phyloP scores from a whole-genome alignment of 2,888 invertebrate species.

The Drosophila formosana region DNA sequence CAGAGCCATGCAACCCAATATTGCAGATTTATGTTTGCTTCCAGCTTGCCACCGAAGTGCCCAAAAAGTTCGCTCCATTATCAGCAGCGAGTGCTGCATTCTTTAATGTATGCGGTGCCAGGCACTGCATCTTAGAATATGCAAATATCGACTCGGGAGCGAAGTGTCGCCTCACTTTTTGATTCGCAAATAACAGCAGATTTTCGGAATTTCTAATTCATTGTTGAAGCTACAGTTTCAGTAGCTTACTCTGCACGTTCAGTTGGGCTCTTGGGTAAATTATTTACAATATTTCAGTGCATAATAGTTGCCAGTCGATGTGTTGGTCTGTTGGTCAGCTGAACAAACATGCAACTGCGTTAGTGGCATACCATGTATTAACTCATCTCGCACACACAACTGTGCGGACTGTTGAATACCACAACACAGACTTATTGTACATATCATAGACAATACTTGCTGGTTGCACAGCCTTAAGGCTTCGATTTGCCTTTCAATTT shows the following conservation, averaged over 20 bases:
- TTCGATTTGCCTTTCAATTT: constrained; percentile 31
- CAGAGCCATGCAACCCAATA: constrained; percentile 11
- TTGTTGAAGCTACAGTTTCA: background rate
- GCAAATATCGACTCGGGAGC: background rate
- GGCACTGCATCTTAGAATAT: constrained; percentile 6
- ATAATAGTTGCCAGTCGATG: background rate
- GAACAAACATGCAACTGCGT: constrained; percentile 21
- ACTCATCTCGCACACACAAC: constrained; percentile 8
- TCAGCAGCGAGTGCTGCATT: background rate
- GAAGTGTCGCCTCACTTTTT: background rate
- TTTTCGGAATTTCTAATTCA: constrained; percentile 16
- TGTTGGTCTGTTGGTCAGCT: constrained; percentile 12
- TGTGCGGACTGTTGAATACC: constrained; percentile 8
- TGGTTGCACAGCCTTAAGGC: constrained; percentile 36
- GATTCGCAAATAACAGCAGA: constrained; percentile 12
- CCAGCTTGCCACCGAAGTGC: constrained; percentile 15
- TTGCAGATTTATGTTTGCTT: constrained; percentile 9
- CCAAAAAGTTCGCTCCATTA: constrained; percentile 10
- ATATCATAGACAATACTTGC: background rate
- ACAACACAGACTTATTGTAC: background rate
- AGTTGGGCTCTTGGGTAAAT: background rate
- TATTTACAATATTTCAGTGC: background rate
- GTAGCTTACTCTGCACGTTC: background rate
- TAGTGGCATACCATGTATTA: constrained; percentile 10
- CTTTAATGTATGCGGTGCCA: constrained; percentile 41